Conservation (phyloP, 2,797 vertebrate genomes). For the Chaunax sp. region DNA sequence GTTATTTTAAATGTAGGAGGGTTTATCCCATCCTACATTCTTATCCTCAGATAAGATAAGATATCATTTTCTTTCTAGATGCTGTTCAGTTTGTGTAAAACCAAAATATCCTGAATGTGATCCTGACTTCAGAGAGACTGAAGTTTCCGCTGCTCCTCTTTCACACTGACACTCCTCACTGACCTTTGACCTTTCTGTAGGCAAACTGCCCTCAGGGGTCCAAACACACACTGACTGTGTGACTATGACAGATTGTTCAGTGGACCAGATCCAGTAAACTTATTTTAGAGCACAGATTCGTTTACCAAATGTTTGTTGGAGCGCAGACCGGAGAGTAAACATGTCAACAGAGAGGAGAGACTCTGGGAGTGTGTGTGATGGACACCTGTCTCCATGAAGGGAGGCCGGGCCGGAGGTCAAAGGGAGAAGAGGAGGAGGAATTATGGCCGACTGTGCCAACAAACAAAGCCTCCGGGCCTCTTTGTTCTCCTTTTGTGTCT, state of each 20-base stretch:
- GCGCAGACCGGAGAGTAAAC: conserved; percentile 35
- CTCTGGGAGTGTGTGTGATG: conserved; percentile 51
- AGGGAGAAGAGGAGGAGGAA: conserved; percentile 74
- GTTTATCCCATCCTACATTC: no score
- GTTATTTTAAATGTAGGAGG: no score
- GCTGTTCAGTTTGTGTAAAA: no score
- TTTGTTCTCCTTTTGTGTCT: conserved; percentile 82
- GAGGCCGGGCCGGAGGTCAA: conserved; percentile 75
- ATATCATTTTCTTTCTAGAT: no score
- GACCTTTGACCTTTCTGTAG: conserved; percentile 83
- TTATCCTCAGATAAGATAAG: no score
- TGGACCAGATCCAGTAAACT: conserved; percentile 70
- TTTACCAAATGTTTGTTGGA: conserved; percentile 75
- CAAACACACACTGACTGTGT: conserved; percentile 30
- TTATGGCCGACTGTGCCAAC: conserved; percentile 82
- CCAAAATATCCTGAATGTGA: no score
- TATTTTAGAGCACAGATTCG: conserved; percentile 77
- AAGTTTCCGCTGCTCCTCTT: conserved; percentile 21
- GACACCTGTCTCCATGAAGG: conserved; percentile 80
- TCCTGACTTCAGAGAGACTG: no score
- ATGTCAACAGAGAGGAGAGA: conserved; percentile 28
- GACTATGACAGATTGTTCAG: conserved; percentile 42
- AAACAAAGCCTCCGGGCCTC: conserved; percentile 82
- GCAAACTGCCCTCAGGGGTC: conserved; percentile 70
- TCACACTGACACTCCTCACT: conserved; percentile 76